Evolutionary conservation across 2,113 vertebrate species (phyloP).

Genomic region (Polypterus senegalus): DNA sequence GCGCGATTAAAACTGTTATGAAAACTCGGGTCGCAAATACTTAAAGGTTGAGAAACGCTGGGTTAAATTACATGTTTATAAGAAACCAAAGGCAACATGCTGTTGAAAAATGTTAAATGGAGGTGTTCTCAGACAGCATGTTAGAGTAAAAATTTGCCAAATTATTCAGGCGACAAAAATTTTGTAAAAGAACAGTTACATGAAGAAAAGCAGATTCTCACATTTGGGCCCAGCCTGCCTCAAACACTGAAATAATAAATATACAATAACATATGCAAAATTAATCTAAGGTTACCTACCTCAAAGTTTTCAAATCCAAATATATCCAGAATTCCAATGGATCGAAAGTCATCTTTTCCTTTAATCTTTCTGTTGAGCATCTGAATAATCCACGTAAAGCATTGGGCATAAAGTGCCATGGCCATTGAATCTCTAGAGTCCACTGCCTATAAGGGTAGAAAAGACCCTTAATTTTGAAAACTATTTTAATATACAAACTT

Average conservation of each 20-base stretch:
- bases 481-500: no score
- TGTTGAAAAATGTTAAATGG: no score
- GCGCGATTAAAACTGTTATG: no score
- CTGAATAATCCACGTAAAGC: conserved; percentile 89
- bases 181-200: neutral
- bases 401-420: conserved; percentile 95
- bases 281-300: conserved; percentile 37
- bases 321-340: conserved; percentile 90
- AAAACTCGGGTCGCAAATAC: no score
- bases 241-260: neutral
- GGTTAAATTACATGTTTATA: no score
- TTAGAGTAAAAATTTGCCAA: no score
- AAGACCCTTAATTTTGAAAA: no score
- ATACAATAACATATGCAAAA: neutral
- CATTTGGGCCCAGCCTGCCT: neutral
- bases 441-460: conserved; percentile 53
- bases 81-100: no score
- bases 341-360: conserved; percentile 80
- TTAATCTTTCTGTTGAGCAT: conserved; percentile 82
- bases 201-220: neutral
- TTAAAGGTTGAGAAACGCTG: no score
- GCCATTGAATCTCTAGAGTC: conserved; percentile 94
- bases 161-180: neutral
- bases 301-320: conserved; percentile 98
- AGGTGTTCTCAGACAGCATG: no score